Conservation (phyloP, 2,797 vertebrate genomes). For the Rallus crepitans region DNA sequence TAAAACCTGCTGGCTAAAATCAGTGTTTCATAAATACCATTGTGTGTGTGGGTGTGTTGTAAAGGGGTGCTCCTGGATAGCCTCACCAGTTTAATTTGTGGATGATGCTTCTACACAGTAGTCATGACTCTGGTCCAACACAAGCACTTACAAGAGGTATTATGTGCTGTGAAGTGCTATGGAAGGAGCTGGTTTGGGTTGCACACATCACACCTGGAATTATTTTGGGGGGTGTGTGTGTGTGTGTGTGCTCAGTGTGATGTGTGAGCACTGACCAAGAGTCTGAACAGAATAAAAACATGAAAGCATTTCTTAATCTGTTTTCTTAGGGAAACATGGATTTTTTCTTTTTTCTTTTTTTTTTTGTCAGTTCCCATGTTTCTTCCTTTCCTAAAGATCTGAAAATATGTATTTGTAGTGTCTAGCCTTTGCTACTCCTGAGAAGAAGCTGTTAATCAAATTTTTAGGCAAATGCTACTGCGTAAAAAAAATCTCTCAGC, state of each 20-base stretch:
- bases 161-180: accelerated
- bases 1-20: not conserved
- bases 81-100: not conserved
- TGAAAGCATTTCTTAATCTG: not conserved
- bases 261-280: not conserved
- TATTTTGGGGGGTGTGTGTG: not conserved
- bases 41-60: not conserved
- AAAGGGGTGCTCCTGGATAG: not conserved
- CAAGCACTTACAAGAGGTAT: not conserved
- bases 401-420: not conserved
- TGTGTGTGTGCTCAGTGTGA: not conserved
- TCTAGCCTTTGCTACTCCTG: not conserved
- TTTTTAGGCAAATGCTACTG: not conserved
- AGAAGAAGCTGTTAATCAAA: not conserved
- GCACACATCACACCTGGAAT: not conserved
- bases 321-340: not conserved
- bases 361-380: not conserved
- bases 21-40: not conserved
- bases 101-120: not conserved
- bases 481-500: not conserved
- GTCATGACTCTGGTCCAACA: not conserved
- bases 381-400: not conserved
- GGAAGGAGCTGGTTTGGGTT: not conserved
- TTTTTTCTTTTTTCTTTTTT: too few relatives aligned
- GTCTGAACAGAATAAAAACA: not conserved